A percentile compares a stretch with the other conserved stretches of the same genome.
These are phyloP conservation scores for Apis cerana DNA, from an alignment of 1,140 invertebrate species.

Conservation along the genomic window DNA sequence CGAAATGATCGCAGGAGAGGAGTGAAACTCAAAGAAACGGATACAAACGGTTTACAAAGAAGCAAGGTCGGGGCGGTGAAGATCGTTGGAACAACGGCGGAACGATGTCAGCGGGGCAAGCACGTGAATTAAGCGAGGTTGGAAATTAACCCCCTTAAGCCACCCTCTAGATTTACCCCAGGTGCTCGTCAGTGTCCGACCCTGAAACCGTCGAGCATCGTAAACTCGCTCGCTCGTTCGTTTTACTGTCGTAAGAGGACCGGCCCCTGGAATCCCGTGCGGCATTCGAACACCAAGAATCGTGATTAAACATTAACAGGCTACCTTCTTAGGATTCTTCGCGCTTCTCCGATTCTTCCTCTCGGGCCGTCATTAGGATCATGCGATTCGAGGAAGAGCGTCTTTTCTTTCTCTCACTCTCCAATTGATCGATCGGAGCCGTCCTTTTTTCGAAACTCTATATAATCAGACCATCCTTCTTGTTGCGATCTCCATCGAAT, in stretches of 20 bases:
- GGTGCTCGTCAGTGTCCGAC: conserved; percentile 68
- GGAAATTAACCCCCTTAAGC: conserved; percentile 66
- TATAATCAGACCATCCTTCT: background rate
- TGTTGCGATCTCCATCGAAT: background rate
- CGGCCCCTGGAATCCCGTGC: conserved; percentile 50
- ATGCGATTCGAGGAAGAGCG: background rate
- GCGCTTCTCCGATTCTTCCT: conserved; percentile 1
- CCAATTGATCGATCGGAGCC: too few species aligned
- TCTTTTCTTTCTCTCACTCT: background rate
- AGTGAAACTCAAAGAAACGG: background rate
- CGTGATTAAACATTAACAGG: conserved; percentile 64
- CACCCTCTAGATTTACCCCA: conserved; percentile 65
- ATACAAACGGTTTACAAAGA: background rate
- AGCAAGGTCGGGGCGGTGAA: background rate
- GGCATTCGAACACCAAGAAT: conserved; percentile 54
- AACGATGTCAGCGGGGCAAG: conserved; percentile 67
- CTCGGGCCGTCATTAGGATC: background rate
- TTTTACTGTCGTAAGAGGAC: conserved; percentile 60
- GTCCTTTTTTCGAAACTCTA: too few species aligned
- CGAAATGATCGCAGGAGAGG: background rate
- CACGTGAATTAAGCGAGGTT: conserved; percentile 65
- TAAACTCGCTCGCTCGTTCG: conserved; percentile 65
- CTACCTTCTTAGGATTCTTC: conserved; percentile 42
- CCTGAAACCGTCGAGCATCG: conserved; percentile 63
- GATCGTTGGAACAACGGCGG: conserved; percentile 45